Conservation (phyloP, 2,113 vertebrate genomes). For the Spilogale gracilis region DNA sequence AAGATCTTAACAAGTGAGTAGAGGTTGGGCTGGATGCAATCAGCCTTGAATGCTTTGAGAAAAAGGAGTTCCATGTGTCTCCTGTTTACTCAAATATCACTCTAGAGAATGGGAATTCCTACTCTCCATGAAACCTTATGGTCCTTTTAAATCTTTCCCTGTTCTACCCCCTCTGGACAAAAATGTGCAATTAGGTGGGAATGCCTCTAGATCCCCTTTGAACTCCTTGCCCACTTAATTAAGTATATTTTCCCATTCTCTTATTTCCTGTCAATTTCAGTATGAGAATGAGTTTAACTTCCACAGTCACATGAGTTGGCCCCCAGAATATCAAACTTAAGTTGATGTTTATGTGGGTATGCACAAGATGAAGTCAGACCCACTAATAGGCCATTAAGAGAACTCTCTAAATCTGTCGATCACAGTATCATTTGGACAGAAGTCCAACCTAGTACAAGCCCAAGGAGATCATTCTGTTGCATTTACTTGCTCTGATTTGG, state of each 20-base stretch:
- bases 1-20: not conserved
- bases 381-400: not conserved
- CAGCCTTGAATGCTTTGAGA: not conserved
- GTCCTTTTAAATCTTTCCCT: not conserved
- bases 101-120: not conserved
- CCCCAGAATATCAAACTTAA: not conserved
- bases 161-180: not conserved
- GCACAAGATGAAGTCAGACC: conserved; percentile 4
- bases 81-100: not conserved
- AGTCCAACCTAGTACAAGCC: not conserved
- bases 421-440: conserved; percentile 2
- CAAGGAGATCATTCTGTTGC: not conserved
- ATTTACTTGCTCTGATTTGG: not conserved
- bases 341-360: not conserved
- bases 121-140: not conserved
- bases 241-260: not conserved
- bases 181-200: conserved; percentile 26
- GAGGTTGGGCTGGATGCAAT: not conserved
- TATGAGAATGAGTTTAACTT: not conserved
- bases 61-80: not conserved
- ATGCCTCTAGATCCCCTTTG: not conserved
- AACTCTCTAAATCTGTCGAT: not conserved
- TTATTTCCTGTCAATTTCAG: conserved; percentile 46
- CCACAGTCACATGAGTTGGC: not conserved
- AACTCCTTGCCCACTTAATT: not conserved